phyloP scores from a whole-genome alignment of 1,140 invertebrate species.

The Rhynchophorus ferrugineus region DNA sequence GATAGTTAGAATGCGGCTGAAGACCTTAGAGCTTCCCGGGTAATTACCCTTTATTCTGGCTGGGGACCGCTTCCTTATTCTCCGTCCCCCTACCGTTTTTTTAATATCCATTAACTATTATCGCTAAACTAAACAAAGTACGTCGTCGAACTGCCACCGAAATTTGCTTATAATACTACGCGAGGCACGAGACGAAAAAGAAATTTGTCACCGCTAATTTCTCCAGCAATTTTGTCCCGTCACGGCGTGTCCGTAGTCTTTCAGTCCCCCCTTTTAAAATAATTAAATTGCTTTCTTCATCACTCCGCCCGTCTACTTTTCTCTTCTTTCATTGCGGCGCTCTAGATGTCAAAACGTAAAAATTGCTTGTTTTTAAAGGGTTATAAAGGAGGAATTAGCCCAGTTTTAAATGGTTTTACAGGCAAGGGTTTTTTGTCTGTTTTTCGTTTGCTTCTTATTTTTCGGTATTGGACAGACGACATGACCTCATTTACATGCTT shows the following conservation, averaged over 20 bases:
- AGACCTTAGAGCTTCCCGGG: no score
- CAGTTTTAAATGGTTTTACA: constrained; percentile 16
- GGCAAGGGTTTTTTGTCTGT: no score
- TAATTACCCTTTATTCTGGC: no score
- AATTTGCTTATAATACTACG: constrained; percentile 15
- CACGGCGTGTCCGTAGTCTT: constrained; percentile 16
- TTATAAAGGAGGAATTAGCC: constrained; percentile 13
- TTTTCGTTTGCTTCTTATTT: no score
- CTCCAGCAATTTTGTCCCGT: constrained; percentile 12
- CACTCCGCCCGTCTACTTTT: constrained; percentile 8
- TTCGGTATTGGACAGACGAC: no score
- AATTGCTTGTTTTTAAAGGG: constrained; percentile 12
- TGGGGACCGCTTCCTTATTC: no score
- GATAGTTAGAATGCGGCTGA: no score
- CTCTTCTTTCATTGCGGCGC: background rate
- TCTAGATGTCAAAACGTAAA: constrained; percentile 18
- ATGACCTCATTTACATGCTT: no score
- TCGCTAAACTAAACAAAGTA: constrained; percentile 14
- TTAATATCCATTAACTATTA: constrained; percentile 15
- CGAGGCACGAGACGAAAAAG: constrained; percentile 12
- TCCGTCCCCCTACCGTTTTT: no score
- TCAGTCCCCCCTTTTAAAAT: constrained; percentile 18
- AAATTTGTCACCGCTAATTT: constrained; percentile 21
- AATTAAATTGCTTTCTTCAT: constrained; percentile 22
- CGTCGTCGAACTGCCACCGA: background rate